A percentile compares a stretch with the other conserved stretches of the same genome.
Conservation (phyloP, 1,140 invertebrate species). For the Hylyphantes graminicola region DNA sequence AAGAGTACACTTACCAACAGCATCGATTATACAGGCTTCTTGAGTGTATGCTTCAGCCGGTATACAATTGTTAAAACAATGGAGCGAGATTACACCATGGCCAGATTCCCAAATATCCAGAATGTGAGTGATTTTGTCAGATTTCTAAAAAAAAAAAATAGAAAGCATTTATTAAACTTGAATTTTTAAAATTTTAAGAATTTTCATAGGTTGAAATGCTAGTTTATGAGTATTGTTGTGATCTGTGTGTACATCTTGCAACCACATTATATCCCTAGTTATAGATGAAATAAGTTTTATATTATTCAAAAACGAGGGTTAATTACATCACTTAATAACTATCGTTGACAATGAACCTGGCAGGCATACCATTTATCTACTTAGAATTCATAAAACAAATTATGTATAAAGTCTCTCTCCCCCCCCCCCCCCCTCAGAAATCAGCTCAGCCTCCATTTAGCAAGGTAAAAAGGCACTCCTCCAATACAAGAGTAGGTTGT, state of each 20-base stretch:
- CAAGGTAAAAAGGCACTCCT: too few relatives aligned
- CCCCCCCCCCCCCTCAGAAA: too few relatives aligned
- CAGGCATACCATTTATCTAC: too few relatives aligned
- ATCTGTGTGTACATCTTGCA: not conserved
- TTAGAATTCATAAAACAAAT: too few relatives aligned
- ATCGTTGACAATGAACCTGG: too few relatives aligned
- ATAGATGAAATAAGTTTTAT: too few relatives aligned
- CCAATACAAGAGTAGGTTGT: too few relatives aligned
- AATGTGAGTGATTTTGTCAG: conserved; percentile 80
- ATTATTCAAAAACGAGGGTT: too few relatives aligned
- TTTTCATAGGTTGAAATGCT: not conserved
- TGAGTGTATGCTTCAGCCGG: conserved; percentile 91
- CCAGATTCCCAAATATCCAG: conserved; percentile 86
- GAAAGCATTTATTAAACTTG: not conserved
- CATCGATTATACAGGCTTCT: conserved; percentile 93
- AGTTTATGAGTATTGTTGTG: not conserved
- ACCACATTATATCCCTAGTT: too few relatives aligned
- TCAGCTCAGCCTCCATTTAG: too few relatives aligned
- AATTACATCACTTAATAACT: too few relatives aligned
- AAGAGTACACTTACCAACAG: conserved; percentile 73
- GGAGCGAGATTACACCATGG: conserved; percentile 87
- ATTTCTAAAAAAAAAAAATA: conserved; percentile 34
- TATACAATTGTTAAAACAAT: conserved; percentile 91
- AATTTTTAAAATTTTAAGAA: not conserved
- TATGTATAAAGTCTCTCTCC: too few relatives aligned